Base-by-base conservation (phyloP, 2,888 invertebrate genomes). In the Saturnia pavonia region DNA sequence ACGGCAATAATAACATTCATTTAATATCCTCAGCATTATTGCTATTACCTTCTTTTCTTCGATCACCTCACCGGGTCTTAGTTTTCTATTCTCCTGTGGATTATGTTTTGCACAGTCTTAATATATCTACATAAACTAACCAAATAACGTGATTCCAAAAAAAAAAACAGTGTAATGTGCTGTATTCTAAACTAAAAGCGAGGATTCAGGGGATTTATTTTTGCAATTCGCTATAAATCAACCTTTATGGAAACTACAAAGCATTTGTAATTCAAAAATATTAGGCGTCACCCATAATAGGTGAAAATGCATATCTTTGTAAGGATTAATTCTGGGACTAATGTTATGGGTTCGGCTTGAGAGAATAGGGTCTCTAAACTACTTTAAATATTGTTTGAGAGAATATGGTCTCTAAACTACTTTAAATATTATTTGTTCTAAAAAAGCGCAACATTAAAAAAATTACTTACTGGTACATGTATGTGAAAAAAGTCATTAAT, bases 11-110 rank as follows among this genome's bases (percentile, higher is more conserved):
- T 88, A 93, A 92, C 93, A 94, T 93, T 91, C 92, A 92, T 86
- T 88, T 85, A 60, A 27, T 60, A 86, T 83, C 88, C 86, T 86
- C 87, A 89, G 87, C 88, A 82, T 82, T 85, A 86, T 88, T 85
- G 83, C 85, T 89, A 88, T 97, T 97, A 98, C 98, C 98, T 97
- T 97, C 95, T 97, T 97, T 91, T 98, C 98, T 95, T 97, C 97
- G 94, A 97, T 94, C 94, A 98, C 97, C 96, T 98, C 98, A 94
- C 98, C 98, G 83, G 98, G 98, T 90, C 98, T 97, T 94, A 98
- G 97, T 96, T 97, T 97, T 95, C 97, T 97, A 96, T 96, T 96
- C 93, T 97, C 97, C 97, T 94, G 94, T 93, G 92, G 88, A 94
- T 94, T 93, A 91, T 84, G 91, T 88, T 91, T 93, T 92, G 88